Evolutionary conservation across 2,113 vertebrate species (phyloP), one percentile per base, ranked within the genome.

Genomic region (Isichthys henryi): DNA sequence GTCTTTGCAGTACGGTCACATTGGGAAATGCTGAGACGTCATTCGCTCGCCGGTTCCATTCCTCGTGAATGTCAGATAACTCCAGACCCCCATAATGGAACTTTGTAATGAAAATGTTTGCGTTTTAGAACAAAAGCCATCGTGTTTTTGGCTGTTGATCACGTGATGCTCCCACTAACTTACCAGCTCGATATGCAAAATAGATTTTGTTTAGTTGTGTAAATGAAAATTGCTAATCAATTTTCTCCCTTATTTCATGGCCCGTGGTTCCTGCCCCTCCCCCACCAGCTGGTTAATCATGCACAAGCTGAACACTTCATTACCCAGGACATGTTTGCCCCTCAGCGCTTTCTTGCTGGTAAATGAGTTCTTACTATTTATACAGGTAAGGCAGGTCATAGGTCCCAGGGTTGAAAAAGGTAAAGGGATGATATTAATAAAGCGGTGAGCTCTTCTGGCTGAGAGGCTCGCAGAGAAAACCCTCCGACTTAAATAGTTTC

Each of bases 201-300:
- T 92, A 93, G 94, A 94, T 95, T 96, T 96, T 96, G 96, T 96
- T 96, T 95, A 96, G 95, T 95, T 93, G 95, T 96, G 95, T 95
- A 95, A 96, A 97, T 96, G 95, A 96, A 95, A 96, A 95, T 95
- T 96, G 95, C 96, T 97, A 97, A 97, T 97, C 96, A 97, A 96
- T 97, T 97, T 97, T 95, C 96, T 95, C 96, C 97, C 96, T 97
- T 97, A 97, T 97, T 98, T 97, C 97, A 97, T 97, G 96, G 95
- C 95, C 92, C 96, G 95, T 98, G 95, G 97, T 97, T 98, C 96
- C 96, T 96, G 95, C 92, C 96, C 97, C 95, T 95, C 96, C 97
- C 96, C 97, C 95, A 96, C 97, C 97, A 97, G 97, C 97, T 97
- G 96, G 97, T 97, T 98, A 97, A 97, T 97, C 97, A 96, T 96